Conservation (phyloP, 2,113 vertebrate species). For the Motacilla tschutschensis region DNA sequence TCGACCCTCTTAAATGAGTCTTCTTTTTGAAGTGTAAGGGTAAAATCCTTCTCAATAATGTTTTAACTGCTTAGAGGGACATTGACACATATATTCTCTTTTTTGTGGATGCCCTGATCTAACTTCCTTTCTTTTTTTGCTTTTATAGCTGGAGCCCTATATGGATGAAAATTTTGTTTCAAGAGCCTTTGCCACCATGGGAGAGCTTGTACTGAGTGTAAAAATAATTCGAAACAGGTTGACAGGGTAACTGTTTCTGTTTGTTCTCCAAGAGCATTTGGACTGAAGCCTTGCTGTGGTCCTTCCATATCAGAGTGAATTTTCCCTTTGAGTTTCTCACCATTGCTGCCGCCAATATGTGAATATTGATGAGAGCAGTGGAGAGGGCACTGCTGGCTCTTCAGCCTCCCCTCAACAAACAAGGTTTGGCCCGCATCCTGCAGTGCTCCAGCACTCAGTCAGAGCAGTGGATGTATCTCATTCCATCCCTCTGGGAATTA, state of each 20-base stretch:
- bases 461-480: not conserved
- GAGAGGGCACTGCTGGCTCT: not conserved
- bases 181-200: constrained; percentile 90
- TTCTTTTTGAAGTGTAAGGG: constrained; percentile 68
- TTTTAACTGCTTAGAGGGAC: constrained; percentile 62
- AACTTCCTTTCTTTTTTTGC: not conserved
- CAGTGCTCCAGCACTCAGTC: not conserved
- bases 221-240: constrained; percentile 93
- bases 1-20: constrained; percentile 66
- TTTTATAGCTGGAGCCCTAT: constrained; percentile 85
- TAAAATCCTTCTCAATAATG: constrained; percentile 67
- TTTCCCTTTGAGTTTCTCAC: not conserved
- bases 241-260: constrained; percentile 80
- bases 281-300: not conserved
- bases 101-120: constrained; percentile 8
- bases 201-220: constrained; percentile 86
- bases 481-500: not conserved
- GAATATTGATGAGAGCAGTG: not conserved
- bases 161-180: constrained; percentile 95
- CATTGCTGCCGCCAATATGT: not conserved
- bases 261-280: constrained; percentile 20
- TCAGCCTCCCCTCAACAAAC: not conserved
- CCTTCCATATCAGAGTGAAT: not conserved
- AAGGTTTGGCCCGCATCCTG: not conserved
- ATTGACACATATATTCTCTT: constrained; percentile 41